Percentiles rank a stretch among this genome's conserved stretches.
Evolutionary conservation across 2,888 invertebrate species (phyloP).

Genomic region (Eristalis pertinax): DNA sequence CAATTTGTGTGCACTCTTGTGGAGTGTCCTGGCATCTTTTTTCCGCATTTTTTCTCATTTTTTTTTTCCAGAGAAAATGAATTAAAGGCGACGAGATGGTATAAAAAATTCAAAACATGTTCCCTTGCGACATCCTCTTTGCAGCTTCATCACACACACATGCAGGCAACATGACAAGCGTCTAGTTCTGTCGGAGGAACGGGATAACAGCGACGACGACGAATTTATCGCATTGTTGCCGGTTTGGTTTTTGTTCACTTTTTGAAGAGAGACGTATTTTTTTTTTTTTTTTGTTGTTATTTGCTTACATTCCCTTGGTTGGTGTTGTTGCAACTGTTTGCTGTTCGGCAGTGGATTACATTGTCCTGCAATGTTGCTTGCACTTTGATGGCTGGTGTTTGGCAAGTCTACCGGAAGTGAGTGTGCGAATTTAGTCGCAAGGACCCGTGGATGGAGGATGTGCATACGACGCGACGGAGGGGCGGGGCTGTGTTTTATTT

Average conservation of each 20-base stretch:
- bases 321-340: conserved; percentile 6
- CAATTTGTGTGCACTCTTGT: conserved; percentile 23
- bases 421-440: background rate
- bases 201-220: background rate
- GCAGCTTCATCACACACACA: background rate
- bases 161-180: conserved; percentile 55
- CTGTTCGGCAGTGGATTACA: conserved; percentile 40
- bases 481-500: background rate
- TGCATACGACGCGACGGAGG: too few relatives aligned
- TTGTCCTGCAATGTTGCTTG: conserved; percentile 27
- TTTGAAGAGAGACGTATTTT: background rate
- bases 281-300: too few relatives aligned
- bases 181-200: conserved; percentile 40
- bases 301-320: background rate
- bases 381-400: conserved; percentile 26
- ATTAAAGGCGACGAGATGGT: conserved; percentile 37
- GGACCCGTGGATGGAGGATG: background rate
- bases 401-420: conserved; percentile 8
- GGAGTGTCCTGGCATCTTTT: conserved; percentile 20
- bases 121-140: conserved; percentile 38
- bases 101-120: conserved; percentile 58
- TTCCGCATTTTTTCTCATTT: background rate
- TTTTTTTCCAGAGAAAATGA: conserved; percentile 19
- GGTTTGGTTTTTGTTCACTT: background rate
- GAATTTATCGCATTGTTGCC: conserved; percentile 40